Percentiles rank a stretch among this genome's conserved stretches.
Conservation (phyloP, 2,888 invertebrate genomes). For the Platycheirus rosarum region DNA sequence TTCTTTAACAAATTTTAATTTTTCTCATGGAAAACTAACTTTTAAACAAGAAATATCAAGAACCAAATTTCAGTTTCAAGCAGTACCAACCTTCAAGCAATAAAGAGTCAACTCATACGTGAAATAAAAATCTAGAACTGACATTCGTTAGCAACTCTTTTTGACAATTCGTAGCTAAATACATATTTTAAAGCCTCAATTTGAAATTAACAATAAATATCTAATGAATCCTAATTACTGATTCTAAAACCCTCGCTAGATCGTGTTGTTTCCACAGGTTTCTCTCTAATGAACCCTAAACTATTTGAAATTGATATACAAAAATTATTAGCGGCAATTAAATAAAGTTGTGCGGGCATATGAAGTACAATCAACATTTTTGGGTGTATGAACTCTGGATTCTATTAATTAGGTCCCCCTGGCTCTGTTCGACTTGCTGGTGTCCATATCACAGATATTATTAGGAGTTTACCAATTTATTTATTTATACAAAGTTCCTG, state of each 20-base stretch:
- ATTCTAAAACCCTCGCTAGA: constrained; percentile 14
- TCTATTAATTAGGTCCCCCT: constrained; percentile 45
- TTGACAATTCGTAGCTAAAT: no score
- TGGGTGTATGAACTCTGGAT: background rate
- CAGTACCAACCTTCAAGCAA: no score
- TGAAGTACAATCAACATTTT: background rate
- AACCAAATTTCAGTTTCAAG: no score
- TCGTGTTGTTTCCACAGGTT: constrained; percentile 2
- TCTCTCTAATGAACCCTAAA: constrained; percentile 45
- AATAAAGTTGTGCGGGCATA: constrained; percentile 39
- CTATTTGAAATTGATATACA: constrained; percentile 63
- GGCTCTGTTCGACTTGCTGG: background rate
- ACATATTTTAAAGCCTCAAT: background rate
- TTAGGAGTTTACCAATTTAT: constrained; percentile 23
- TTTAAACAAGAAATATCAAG: no score
- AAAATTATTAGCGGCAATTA: constrained; percentile 66
- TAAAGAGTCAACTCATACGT: no score
- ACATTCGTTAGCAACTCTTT: no score
- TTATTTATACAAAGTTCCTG: constrained; percentile 7
- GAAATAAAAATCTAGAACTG: no score
- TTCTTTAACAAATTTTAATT: no score
- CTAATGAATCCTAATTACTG: constrained; percentile 42
- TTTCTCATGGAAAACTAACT: no score
- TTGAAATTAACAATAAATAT: background rate
- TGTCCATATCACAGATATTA: constrained; percentile 15